Evolutionary conservation across 2,113 vertebrate species (phyloP).

Genomic region (Carollia perspicillata): DNA sequence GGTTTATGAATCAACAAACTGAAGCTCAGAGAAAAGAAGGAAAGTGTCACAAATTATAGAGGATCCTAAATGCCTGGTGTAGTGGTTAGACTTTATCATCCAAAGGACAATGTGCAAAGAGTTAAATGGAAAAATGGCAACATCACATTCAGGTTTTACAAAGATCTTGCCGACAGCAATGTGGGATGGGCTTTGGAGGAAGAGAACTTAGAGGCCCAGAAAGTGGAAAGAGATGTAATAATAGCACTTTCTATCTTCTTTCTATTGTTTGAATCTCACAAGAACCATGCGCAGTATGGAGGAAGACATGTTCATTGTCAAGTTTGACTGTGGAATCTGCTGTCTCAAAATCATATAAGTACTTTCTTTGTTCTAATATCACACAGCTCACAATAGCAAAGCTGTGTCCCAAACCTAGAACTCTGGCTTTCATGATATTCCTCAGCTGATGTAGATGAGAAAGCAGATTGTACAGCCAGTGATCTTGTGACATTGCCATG

Average conservation of each 20-base stretch:
- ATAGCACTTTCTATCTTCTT: not conserved
- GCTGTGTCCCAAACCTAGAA: not conserved
- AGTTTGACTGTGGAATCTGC: not conserved
- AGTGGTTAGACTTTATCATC: not conserved
- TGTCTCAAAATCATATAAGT: not conserved
- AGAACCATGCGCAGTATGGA: not conserved
- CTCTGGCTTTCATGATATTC: not conserved
- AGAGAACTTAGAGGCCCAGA: not conserved
- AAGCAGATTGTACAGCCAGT: not conserved
- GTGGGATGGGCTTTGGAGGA: not conserved
- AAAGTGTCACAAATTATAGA: not conserved
- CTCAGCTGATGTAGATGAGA: not conserved
- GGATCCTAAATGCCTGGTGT: not conserved
- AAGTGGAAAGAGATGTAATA: not conserved
- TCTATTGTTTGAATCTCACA: slow-evolving; percentile 21
- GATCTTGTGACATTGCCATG: not conserved
- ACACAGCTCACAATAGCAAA: not conserved
- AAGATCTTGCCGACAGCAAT: not conserved
- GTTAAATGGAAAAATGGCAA: not conserved
- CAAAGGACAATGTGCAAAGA: not conserved
- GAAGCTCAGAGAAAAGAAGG: not conserved
- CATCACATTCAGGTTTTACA: not conserved
- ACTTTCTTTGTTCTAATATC: slow-evolving; percentile 6
- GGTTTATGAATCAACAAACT: not conserved
- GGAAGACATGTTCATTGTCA: not conserved